Evolutionary conservation across 2,113 vertebrate genomes (phyloP).

Genomic region (Cettia cetti): DNA sequence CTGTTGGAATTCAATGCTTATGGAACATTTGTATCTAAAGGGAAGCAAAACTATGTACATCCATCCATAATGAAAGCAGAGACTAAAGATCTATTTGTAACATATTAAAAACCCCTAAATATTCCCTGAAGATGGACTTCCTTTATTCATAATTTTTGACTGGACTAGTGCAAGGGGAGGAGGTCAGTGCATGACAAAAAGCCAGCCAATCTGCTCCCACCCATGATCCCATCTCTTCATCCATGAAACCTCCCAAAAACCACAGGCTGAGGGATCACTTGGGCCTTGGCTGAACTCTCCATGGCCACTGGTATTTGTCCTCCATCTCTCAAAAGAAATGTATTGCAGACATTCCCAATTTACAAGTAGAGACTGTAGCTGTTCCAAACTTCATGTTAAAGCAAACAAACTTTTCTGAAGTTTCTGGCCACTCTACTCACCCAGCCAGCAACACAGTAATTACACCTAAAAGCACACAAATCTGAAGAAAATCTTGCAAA

Average conservation of each 20-base stretch:
- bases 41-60: background rate
- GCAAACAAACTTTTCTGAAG: background rate
- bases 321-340: background rate
- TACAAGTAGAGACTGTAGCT: background rate
- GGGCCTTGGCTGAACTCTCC: background rate
- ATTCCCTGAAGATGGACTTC: background rate
- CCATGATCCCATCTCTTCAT: accelerated
- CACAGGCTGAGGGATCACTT: background rate
- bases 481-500: conserved; percentile 5
- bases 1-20: background rate
- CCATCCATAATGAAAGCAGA: background rate
- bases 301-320: background rate
- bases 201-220: background rate
- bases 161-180: background rate
- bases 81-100: background rate
- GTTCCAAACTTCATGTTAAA: background rate
- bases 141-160: background rate
- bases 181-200: accelerated
- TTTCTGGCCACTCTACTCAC: background rate
- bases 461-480: background rate
- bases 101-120: background rate
- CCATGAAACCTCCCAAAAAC: background rate
- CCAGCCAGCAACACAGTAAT: background rate
- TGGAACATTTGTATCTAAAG: background rate
- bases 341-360: background rate